Percentiles rank a stretch among this genome's conserved stretches.
phyloP scores from a whole-genome alignment of 1,140 invertebrate species.

The Ctenoplectra terminalis region DNA sequence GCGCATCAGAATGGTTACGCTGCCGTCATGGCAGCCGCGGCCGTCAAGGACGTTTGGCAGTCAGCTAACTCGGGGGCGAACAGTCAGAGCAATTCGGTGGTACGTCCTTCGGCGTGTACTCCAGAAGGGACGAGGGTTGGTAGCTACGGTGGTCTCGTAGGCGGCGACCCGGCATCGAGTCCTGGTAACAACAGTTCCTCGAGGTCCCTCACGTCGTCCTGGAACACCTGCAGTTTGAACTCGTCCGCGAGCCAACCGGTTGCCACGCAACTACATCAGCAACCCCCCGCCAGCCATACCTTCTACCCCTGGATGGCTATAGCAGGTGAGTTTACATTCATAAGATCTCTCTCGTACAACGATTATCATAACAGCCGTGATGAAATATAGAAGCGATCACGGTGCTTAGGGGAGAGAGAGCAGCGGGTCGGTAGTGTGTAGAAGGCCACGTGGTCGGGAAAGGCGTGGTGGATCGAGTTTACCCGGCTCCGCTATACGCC shows the following conservation, averaged over 20 bases:
- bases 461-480: conserved; percentile 64
- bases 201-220: conserved; percentile 87
- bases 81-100: conserved; percentile 87
- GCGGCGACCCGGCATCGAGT: conserved; percentile 89
- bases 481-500: conserved; percentile 18
- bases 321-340: conserved; percentile 91
- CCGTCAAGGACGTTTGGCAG: conserved; percentile 88
- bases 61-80: conserved; percentile 84
- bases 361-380: conserved; percentile 75
- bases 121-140: conserved; percentile 89
- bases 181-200: conserved; percentile 88
- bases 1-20: conserved; percentile 88
- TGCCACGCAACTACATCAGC: conserved; percentile 92
- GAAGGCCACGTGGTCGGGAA: conserved; percentile 69
- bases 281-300: conserved; percentile 93
- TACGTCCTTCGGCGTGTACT: conserved; percentile 92
- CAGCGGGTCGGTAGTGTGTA: conserved; percentile 15
- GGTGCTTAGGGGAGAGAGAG: conserved; percentile 63
- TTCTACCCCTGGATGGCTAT: conserved; percentile 99
- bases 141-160: conserved; percentile 86
- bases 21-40: conserved; percentile 85
- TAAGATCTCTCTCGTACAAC: conserved; percentile 44
- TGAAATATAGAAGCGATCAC: conserved; percentile 70
- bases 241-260: conserved; percentile 89
- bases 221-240: conserved; percentile 92